Evolutionary conservation across 2,888 invertebrate species (phyloP).

Genomic region (Mycalesis mineus): DNA sequence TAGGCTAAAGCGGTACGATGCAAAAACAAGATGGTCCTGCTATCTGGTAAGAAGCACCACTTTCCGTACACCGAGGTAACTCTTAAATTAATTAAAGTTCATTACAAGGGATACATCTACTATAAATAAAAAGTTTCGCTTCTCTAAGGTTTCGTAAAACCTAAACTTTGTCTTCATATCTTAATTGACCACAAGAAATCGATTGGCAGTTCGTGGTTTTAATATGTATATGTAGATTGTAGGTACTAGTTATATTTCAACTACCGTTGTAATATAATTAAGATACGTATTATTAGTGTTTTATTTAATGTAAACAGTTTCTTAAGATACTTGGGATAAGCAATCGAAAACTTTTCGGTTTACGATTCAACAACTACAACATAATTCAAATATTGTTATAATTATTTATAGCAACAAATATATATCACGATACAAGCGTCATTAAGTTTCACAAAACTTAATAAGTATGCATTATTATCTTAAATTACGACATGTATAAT

Average conservation of each 20-base stretch:
- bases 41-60: no score
- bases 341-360: not conserved
- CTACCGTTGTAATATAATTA: not conserved
- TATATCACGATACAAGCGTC: slow-evolving; percentile 35
- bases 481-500: slow-evolving; percentile 19
- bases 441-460: slow-evolving; percentile 34
- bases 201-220: slow-evolving; percentile 36
- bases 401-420: slow-evolving; percentile 21
- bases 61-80: no score
- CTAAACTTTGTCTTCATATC: no score
- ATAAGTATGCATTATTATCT: slow-evolving; percentile 23
- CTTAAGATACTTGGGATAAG: not conserved
- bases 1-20: no score
- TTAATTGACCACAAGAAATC: slow-evolving; percentile 36
- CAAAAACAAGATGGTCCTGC: no score
- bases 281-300: not conserved
- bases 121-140: no score
- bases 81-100: no score
- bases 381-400: slow-evolving; percentile 7
- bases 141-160: no score
- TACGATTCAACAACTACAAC: slow-evolving; percentile 10
- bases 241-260: not conserved
- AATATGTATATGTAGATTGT: not conserved
- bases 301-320: not conserved
- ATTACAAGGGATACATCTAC: no score